Evolutionary conservation across 2,888 invertebrate species (phyloP), one percentile per base, ranked within the genome.

Genomic region (Hypomecis punctinalis): DNA sequence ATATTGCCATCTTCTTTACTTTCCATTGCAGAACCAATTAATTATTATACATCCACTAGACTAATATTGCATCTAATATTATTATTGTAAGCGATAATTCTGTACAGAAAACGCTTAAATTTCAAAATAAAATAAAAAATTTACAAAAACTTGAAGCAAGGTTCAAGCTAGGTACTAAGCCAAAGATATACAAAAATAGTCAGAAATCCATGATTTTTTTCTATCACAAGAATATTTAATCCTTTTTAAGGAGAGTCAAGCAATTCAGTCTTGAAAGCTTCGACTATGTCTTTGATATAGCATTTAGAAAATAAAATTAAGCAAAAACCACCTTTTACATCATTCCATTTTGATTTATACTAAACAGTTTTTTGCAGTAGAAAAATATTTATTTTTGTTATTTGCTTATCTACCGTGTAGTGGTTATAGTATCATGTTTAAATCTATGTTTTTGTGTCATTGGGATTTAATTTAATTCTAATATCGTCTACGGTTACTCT

Each of bases 181-280:
- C 75, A 55, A 76, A 75, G 69, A 68, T 72, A 75, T 89, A 86
- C 71, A 88, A 87, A 90, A 89, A 88, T 89, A 89, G 82, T 83
- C 74, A 82, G 78, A 77, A 82, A 85, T 86, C 78, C 83, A 74
- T 76, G 61, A 71, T 60, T 76, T 73, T 73, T 67, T 75, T 70
- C 67, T 86, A 88, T 89, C 87, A 86, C 88, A 85, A 80, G 80
- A 82, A 76, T 76, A 56, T 47, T 7, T 10, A 70, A 53, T 88
- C 91, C 91, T 91, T 91, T 83, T 79, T 61, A 91, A 91, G 91
- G 91, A 88, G 70, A 76, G 74, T 66, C 80, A 80, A 78, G 83
- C 76, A 79, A 75, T 74, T 91, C 91, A 91, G 91, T 91, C 92
- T 92, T 91, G 86, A 89, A 85, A 87, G 89, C 90, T 82, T 87